Evolutionary conservation across 2,888 invertebrate species (phyloP).

Genomic region (Scaptomyza cyrtandrae): DNA sequence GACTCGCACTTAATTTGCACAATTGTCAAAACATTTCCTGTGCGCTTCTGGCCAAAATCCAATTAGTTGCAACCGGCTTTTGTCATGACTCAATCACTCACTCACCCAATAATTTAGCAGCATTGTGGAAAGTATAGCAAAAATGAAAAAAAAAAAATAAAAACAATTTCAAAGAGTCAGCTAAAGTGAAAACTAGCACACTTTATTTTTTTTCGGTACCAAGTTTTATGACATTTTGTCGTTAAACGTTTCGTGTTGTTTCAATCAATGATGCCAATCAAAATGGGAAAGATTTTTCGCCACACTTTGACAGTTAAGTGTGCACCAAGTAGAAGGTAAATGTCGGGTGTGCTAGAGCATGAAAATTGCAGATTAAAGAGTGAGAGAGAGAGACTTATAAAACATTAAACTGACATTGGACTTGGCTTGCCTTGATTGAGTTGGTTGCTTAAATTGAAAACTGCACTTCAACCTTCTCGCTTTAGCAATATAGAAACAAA

Average conservation of each 20-base stretch:
- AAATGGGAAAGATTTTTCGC: conserved; percentile 69
- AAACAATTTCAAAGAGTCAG: conserved; percentile 28
- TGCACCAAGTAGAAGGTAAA: conserved; percentile 2
- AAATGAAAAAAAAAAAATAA: background rate
- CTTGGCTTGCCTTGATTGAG: conserved; percentile 16
- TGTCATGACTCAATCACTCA: conserved; percentile 68
- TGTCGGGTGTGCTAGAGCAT: conserved; percentile 2
- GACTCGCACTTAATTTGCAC: conserved; percentile 69
- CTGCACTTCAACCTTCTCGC: background rate
- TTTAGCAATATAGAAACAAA: background rate
- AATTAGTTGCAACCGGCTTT: conserved; percentile 65
- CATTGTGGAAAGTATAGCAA: conserved; percentile 21
- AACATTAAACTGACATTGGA: conserved; percentile 15
- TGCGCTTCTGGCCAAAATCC: conserved; percentile 64
- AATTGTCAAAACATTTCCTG: conserved; percentile 78
- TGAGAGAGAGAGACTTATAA: background rate
- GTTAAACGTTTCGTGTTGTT: conserved; percentile 79
- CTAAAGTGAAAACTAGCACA: conserved; percentile 64
- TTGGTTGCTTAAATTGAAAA: background rate
- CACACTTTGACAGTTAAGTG: conserved; percentile 54
- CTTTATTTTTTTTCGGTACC: conserved; percentile 46
- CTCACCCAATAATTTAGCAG: conserved; percentile 58
- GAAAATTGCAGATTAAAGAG: conserved; percentile 14
- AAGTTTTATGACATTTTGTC: conserved; percentile 62
- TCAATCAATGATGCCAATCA: conserved; percentile 83